phyloP scores from a whole-genome alignment of 2,797 vertebrate species.

The Sebastes iracundus region DNA sequence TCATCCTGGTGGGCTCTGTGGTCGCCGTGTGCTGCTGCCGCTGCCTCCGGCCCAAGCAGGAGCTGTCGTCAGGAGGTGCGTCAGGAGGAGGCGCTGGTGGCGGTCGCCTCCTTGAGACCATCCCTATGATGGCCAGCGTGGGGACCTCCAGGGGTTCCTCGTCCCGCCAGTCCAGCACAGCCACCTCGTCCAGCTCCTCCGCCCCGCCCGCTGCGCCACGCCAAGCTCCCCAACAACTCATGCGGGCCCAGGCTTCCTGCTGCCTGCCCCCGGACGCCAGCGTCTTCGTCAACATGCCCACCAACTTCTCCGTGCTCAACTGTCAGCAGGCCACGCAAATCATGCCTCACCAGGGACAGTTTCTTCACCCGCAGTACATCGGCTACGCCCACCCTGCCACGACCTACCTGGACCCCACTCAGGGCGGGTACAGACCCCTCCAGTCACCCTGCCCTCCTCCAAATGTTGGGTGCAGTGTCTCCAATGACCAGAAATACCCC shows the following conservation, averaged over 20 bases:
- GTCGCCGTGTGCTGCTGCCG: conserved; percentile 97
- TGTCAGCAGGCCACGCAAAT: conserved; percentile 98
- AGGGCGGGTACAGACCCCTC: conserved; percentile 90
- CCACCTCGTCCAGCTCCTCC: conserved; percentile 95
- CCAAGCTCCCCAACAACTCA: conserved; percentile 55
- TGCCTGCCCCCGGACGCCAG: conserved; percentile 93
- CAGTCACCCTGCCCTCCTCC: conserved; percentile 92
- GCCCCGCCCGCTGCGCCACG: conserved; percentile 88
- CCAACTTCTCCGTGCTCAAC: conserved; percentile 97
- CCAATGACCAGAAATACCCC: conserved; percentile 92
- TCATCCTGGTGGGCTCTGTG: conserved; percentile 94
- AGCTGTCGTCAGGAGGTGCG: conserved; percentile 86
- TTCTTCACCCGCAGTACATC: conserved; percentile 94
- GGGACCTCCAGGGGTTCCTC: conserved; percentile 93
- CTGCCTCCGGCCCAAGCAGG: conserved; percentile 97
- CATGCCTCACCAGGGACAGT: conserved; percentile 95
- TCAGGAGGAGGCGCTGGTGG: conserved; percentile 85
- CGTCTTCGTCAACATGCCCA: conserved; percentile 97
- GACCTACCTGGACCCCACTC: conserved; percentile 88
- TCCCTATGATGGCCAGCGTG: conserved; percentile 96
- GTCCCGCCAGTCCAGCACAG: conserved; percentile 96
- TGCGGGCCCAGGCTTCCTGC: conserved; percentile 92
- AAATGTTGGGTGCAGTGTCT: conserved; percentile 77
- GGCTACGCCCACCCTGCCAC: conserved; percentile 89
- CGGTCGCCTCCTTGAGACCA: conserved; percentile 92